A percentile compares a stretch with the other conserved stretches of the same genome.
phyloP scores from a whole-genome alignment of 1,140 invertebrate species.

The Drosophila kepulauana region DNA sequence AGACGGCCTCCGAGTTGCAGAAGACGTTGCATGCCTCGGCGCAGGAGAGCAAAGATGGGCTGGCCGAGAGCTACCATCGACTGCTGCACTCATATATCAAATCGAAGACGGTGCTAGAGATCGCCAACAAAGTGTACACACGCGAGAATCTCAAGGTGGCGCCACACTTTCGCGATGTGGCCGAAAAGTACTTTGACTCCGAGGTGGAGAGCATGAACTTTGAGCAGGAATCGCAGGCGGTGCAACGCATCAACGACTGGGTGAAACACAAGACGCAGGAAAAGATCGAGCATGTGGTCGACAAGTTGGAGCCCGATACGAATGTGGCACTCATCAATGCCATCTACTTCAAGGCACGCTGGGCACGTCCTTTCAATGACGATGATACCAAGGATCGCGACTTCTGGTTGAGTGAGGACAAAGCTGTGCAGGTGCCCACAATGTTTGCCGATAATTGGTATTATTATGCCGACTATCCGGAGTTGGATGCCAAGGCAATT shows the following conservation, averaged over 20 bases:
- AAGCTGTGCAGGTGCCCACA: slow-evolving; percentile 86
- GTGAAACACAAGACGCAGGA: slow-evolving; percentile 87
- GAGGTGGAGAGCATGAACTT: slow-evolving; percentile 87
- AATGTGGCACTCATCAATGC: slow-evolving; percentile 88
- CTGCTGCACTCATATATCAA: slow-evolving; percentile 80
- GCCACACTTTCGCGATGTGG: slow-evolving; percentile 69
- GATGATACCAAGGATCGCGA: slow-evolving; percentile 85
- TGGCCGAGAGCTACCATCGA: slow-evolving; percentile 75
- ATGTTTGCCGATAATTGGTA: slow-evolving; percentile 87
- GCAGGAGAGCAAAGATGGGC: slow-evolving; percentile 73
- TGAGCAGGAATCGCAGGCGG: slow-evolving; percentile 79
- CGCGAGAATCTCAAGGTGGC: slow-evolving; percentile 68
- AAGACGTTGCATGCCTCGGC: slow-evolving; percentile 76
- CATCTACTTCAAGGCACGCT: slow-evolving; percentile 91
- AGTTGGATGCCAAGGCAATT: slow-evolving; percentile 86
- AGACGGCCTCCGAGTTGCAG: slow-evolving; percentile 73
- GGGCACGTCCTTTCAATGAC: slow-evolving; percentile 87
- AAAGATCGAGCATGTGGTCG: slow-evolving; percentile 88
- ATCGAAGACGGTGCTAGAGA: slow-evolving; percentile 78
- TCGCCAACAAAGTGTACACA: slow-evolving; percentile 80
- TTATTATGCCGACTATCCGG: slow-evolving; percentile 85
- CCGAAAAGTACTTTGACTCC: slow-evolving; percentile 82
- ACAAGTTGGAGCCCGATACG: slow-evolving; percentile 84
- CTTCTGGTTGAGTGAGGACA: slow-evolving; percentile 86
- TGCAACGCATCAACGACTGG: slow-evolving; percentile 88